Evolutionary conservation across 2,888 invertebrate genomes (phyloP).

Genomic region (Drosophila barbarae): DNA sequence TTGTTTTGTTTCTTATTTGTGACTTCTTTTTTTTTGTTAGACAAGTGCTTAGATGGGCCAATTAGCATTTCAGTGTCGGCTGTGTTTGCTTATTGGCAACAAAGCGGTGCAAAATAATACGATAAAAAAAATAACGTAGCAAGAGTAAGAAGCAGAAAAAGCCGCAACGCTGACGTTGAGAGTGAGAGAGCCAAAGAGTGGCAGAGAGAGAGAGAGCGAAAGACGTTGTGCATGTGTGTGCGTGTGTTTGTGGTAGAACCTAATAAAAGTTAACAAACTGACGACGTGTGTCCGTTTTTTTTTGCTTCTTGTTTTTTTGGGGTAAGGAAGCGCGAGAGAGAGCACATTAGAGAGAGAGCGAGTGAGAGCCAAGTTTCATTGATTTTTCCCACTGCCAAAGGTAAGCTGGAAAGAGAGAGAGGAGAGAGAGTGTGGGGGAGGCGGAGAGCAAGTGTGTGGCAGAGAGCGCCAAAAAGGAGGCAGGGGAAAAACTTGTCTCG

Average conservation of each 20-base stretch:
- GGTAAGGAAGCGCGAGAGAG: constrained; percentile 11
- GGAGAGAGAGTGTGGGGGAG: constrained; percentile 2
- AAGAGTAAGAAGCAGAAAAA: constrained; percentile 65
- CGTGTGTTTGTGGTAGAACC: constrained; percentile 56
- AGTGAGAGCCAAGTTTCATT: constrained; percentile 60
- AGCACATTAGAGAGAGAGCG: constrained; percentile 11
- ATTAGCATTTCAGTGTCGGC: constrained; percentile 52
- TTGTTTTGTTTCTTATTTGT: not conserved
- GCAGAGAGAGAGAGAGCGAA: constrained; percentile 15
- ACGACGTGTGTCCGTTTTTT: constrained; percentile 57
- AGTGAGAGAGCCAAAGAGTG: constrained; percentile 21
- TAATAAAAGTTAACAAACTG: constrained; percentile 73
- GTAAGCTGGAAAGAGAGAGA: constrained; percentile 15
- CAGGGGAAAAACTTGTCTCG: constrained; percentile 50
- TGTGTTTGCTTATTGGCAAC: constrained; percentile 58
- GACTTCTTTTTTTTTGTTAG: not conserved
- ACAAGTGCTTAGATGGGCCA: constrained; percentile 46
- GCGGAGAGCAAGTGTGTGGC: constrained; percentile 1
- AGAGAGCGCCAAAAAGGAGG: not conserved
- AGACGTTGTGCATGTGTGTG: constrained; percentile 13
- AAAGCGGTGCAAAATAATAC: constrained; percentile 66
- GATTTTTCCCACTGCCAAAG: constrained; percentile 69
- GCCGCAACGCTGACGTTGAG: constrained; percentile 71
- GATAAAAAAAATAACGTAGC: constrained; percentile 44
- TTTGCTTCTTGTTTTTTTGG: constrained; percentile 9